These are phyloP conservation scores for Trissolcus brochymenae DNA, from an alignment of 2,888 invertebrate genomes.

Conservation along the genomic window DNA sequence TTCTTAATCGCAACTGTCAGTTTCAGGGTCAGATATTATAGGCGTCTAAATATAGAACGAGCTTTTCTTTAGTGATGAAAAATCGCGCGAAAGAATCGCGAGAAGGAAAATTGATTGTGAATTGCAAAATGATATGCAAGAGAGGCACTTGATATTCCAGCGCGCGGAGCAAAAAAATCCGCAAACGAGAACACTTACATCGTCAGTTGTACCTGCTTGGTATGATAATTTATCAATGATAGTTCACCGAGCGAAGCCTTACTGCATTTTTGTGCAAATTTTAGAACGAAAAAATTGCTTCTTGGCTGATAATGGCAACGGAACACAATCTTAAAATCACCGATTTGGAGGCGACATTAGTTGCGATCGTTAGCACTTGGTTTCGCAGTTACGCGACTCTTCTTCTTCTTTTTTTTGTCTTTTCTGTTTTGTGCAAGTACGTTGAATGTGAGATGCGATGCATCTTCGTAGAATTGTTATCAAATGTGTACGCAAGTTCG, in stretches of 20 bases:
- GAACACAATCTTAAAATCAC: background rate
- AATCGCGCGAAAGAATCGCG: constrained; percentile 13
- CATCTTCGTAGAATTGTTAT: constrained; percentile 28
- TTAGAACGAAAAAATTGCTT: no score
- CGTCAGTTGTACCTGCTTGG: constrained; percentile 13
- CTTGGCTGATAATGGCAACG: no score
- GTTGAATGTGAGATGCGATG: constrained; percentile 27
- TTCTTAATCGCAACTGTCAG: constrained; percentile 37
- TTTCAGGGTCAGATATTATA: constrained; percentile 48
- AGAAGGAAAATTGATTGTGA: constrained; percentile 27
- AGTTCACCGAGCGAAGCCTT: constrained; percentile 1
- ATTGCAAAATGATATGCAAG: constrained; percentile 7
- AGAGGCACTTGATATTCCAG: constrained; percentile 4
- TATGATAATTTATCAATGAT: constrained; percentile 31
- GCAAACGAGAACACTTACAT: constrained; percentile 7
- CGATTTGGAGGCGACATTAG: background rate
- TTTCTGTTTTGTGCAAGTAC: background rate
- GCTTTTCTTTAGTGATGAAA: constrained; percentile 19
- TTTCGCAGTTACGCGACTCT: background rate
- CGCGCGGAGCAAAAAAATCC: background rate
- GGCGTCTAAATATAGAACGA: constrained; percentile 35
- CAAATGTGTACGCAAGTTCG: constrained; percentile 38
- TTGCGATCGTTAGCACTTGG: background rate
- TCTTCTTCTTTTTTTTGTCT: background rate
- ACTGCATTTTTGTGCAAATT: constrained; percentile 8